Evolutionary conservation across 2,888 invertebrate species (phyloP), one percentile per base, ranked within the genome.

Genomic region (Gastrophysa polygoni): DNA sequence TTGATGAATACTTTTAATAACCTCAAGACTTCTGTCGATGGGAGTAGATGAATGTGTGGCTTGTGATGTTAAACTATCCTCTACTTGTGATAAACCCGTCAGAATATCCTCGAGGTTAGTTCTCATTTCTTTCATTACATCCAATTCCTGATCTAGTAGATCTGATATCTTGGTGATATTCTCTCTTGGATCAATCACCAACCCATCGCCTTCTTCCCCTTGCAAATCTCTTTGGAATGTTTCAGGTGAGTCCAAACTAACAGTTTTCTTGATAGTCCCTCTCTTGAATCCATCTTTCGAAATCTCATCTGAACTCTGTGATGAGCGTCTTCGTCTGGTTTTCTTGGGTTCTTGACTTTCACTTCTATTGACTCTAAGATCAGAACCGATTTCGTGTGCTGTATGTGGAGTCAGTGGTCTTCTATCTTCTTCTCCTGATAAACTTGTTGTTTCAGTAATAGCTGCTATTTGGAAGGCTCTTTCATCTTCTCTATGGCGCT

Each of bases 21-120:
- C 87, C 76, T 88, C 88, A 64, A 89, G 83, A 73, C 89, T 90
- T 72, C 86, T 85, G 57, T 88, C 87, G 0, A 88, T 88, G 2
- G 89, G 86, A 20, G 87, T 85, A 8, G 88, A 85, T 0, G 89
- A 86, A 73, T 87, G 81, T 50, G 87, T 85, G 7, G 89, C 87
- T 76, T 89, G 88, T 2, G 87, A 79, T 46, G 87, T 81, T 6
- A 90, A 85, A 78, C 90, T 89, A 68, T 86, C 84, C 78, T 89
- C 88, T 24, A 90, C 87, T 0, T 84, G 83, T 61, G 83, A 83
- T 59, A 90, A 78, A 68, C 87, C 85, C 61, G 85, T 86, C 62
- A 85, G 83, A 16, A 87, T 82, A 14, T 82, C 80, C 58, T 81
- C 79, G 8, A 86, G 77, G 20, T 81, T 76, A 66, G 75, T 80